Evolutionary conservation across 1,140 invertebrate genomes (phyloP).

Genomic region (Caenorhabditis briggsae): DNA sequence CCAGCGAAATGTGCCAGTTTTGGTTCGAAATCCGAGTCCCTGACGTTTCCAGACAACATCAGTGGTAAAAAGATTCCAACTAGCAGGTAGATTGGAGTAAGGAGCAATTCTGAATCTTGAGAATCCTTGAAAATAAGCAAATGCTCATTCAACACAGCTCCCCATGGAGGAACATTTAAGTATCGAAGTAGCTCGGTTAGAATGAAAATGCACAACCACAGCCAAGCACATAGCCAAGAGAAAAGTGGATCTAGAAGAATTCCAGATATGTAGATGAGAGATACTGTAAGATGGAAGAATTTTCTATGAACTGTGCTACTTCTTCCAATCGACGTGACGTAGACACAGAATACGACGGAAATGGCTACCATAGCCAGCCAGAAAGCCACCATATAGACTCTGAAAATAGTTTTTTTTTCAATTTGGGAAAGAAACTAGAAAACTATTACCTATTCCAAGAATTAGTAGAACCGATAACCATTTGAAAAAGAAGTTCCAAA

Average conservation of each 20-base stretch:
- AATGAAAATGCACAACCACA: constrained; percentile 59
- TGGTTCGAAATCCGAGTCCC: neutral
- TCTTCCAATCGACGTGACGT: constrained; percentile 8
- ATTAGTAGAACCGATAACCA: neutral
- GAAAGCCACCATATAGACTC: constrained; percentile 50
- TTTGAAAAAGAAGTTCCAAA: neutral
- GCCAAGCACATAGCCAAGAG: constrained; percentile 58
- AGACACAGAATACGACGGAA: constrained; percentile 48
- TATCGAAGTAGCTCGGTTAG: constrained; percentile 56
- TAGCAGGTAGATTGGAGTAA: constrained; percentile 61
- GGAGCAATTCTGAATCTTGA: constrained; percentile 55
- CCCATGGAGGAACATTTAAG: constrained; percentile 62
- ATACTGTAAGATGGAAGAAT: constrained; percentile 62
- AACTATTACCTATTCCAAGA: constrained; percentile 18
- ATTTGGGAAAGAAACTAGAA: neutral
- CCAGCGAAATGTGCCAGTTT: constrained; percentile 4
- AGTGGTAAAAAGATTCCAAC: constrained; percentile 56
- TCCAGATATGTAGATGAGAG: constrained; percentile 59
- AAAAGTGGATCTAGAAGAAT: constrained; percentile 49
- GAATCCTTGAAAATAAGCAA: constrained; percentile 57
- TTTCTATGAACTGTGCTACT: constrained; percentile 58
- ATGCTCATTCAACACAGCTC: constrained; percentile 51
- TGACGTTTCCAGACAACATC: neutral
- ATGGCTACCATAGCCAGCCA: constrained; percentile 52
- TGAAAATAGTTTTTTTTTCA: constrained; percentile 29